Evolutionary conservation across 2,888 invertebrate species (phyloP), one percentile per base, ranked within the genome.

Genomic region (Allophyes oxyacanthae): DNA sequence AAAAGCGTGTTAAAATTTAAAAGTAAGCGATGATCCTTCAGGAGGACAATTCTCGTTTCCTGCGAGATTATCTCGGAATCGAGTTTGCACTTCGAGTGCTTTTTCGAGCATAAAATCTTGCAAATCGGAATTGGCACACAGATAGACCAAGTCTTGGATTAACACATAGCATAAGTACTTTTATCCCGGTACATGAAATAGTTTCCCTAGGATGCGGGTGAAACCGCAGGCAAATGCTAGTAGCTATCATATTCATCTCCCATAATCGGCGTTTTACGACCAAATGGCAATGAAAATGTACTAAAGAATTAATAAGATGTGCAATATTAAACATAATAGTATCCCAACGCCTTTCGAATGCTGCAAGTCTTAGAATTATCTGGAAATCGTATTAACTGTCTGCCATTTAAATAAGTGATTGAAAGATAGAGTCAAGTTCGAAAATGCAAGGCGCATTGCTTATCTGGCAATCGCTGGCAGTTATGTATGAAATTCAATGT

Each of bases 391-490:
- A 20, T 26, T 10, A 45, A 48, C 28, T 32, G 49, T 30, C n/a
- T 33, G 55, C 50, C 50, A 66, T 66, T 52, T 15, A 36, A 37
- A 66, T 26, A 50, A 50, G n/a, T n/a, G 41, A 59, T 51, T 13
- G 11, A 36, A 5, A 41, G 14, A 44, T 32, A 38, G 37, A 50
- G 11, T 41, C 37, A 33, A 38, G 33, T 65, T 37, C 20, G 20
- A 46, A 43, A 51, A 15, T 36, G 36, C 33, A 36, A 43, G 13
- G 41, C 33, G 44, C n/a, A 15, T 13, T 26, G 28, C 14, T 45
- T 45, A 46, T 65, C 6, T 8, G n/a, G 20, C 43, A 48, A 46
- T 30, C 33, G 11, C n/a, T 46, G 11, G 14, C 6, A n/a, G 26
- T 13, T 34, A 5, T 3, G 11, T 14, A 53, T 40, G 5, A 32